These are phyloP conservation scores for Spinibarbus caldwelli DNA, from an alignment of 2,797 vertebrate genomes.

Conservation along the genomic window DNA sequence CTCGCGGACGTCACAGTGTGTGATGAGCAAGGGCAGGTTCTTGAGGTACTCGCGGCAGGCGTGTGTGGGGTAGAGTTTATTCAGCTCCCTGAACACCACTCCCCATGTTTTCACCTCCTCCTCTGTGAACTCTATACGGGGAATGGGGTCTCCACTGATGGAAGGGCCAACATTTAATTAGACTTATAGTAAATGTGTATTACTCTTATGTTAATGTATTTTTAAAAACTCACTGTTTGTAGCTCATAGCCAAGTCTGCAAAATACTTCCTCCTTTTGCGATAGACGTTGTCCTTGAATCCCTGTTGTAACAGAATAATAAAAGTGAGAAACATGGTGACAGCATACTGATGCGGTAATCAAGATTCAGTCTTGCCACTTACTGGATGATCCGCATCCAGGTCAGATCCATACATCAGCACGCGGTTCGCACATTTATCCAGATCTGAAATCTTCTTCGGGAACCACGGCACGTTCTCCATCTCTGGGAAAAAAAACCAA, in stretches of 20 bases:
- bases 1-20: constrained; percentile 91
- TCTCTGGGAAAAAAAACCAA: constrained; percentile 74
- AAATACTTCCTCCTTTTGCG: constrained; percentile 98
- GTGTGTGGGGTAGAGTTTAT: constrained; percentile 92
- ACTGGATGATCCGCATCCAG: constrained; percentile 97
- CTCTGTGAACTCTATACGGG: constrained; percentile 93
- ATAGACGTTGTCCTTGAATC: constrained; percentile 96
- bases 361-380: constrained; percentile 56
- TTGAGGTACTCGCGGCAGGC: constrained; percentile 96
- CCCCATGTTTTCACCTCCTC: constrained; percentile 98
- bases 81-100: constrained; percentile 93
- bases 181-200: neutral
- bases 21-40: constrained; percentile 92
- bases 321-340: neutral
- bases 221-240: constrained; percentile 85
- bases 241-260: constrained; percentile 96
- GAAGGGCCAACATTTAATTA: neutral
- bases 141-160: constrained; percentile 89
- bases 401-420: constrained; percentile 96
- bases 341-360: neutral
- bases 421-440: constrained; percentile 94
- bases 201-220: neutral
- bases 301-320: constrained; percentile 72
- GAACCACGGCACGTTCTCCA: constrained; percentile 92
- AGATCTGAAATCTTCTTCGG: constrained; percentile 97